These are phyloP conservation scores for Heterodera schachtii DNA, from an alignment of 1,140 invertebrate genomes.

Conservation along the genomic window DNA sequence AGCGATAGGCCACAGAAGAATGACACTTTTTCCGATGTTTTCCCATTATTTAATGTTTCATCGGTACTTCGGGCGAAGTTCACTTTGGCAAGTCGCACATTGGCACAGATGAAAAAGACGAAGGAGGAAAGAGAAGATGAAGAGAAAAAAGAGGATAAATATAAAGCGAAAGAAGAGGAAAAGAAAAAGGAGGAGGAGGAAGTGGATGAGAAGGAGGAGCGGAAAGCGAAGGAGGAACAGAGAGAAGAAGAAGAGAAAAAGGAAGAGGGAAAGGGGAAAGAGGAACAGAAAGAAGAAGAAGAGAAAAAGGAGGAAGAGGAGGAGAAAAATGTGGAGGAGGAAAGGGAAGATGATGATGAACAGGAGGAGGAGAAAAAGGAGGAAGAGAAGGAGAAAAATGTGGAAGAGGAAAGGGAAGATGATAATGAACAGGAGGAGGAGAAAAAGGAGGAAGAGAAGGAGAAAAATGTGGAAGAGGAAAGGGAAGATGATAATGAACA, in stretches of 20 bases:
- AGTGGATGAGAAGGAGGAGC: not conserved
- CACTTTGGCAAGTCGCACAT: conserved; percentile 2
- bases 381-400: not conserved
- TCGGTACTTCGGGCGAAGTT: conserved; percentile 11
- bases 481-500: too few species aligned
- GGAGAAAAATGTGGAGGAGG: too few species aligned
- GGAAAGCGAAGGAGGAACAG: not conserved
- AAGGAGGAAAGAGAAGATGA: conserved; percentile 1
- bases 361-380: not conserved
- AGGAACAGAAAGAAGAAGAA: too few species aligned
- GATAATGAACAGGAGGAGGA: too few species aligned
- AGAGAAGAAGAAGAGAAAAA: too few species aligned
- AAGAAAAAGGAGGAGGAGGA: conserved; percentile 31
- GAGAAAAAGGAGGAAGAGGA: too few species aligned
- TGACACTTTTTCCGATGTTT: not conserved
- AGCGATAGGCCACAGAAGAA: not conserved
- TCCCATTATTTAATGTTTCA: not conserved
- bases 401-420: not conserved
- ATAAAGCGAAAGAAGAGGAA: conserved; percentile 4
- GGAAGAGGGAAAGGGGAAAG: too few species aligned
- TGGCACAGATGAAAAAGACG: not conserved
- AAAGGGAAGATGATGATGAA: too few species aligned
- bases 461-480: too few species aligned
- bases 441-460: too few species aligned
- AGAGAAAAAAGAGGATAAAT: not conserved